phyloP scores from a whole-genome alignment of 2,113 vertebrate genomes.

The Rhabdornis inornatus region DNA sequence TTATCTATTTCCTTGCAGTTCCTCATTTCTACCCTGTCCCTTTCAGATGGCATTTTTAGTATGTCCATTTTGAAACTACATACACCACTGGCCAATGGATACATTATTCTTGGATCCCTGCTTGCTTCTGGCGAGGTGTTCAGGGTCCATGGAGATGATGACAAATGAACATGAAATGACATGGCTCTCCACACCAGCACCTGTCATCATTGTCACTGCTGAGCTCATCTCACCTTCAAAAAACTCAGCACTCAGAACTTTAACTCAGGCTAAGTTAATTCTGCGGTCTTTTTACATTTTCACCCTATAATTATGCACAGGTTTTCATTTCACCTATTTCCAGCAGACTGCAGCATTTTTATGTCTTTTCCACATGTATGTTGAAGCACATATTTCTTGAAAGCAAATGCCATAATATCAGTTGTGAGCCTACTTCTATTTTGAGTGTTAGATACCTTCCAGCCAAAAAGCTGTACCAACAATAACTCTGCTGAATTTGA shows the following conservation, averaged over 20 bases:
- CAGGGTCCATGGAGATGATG: not conserved
- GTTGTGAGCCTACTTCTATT: constrained; percentile 59
- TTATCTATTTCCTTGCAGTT: not conserved
- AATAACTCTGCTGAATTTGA: constrained; percentile 55
- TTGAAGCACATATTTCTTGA: constrained; percentile 33
- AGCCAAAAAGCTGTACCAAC: constrained; percentile 68
- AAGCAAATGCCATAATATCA: constrained; percentile 68
- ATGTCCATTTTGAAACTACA: not conserved
- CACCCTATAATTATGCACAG: constrained; percentile 41
- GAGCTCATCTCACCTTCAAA: constrained; percentile 41
- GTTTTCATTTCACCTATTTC: constrained; percentile 61
- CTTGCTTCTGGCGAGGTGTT: constrained; percentile 32
- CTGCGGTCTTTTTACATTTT: constrained; percentile 11
- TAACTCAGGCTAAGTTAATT: constrained; percentile 42
- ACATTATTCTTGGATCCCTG: constrained; percentile 62
- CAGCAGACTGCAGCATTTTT: constrained; percentile 25
- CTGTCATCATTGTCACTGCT: not conserved
- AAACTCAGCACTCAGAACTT: constrained; percentile 30
- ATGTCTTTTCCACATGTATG: constrained; percentile 63
- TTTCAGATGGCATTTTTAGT: not conserved
- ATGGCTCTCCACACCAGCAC: not conserved
- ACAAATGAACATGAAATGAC: constrained; percentile 19
- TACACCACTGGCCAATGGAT: not conserved
- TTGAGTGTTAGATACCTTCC: constrained; percentile 48
- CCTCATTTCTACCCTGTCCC: not conserved